Base-by-base conservation (phyloP, 2,113 vertebrate species). In the Carettochelys insculpta region DNA sequence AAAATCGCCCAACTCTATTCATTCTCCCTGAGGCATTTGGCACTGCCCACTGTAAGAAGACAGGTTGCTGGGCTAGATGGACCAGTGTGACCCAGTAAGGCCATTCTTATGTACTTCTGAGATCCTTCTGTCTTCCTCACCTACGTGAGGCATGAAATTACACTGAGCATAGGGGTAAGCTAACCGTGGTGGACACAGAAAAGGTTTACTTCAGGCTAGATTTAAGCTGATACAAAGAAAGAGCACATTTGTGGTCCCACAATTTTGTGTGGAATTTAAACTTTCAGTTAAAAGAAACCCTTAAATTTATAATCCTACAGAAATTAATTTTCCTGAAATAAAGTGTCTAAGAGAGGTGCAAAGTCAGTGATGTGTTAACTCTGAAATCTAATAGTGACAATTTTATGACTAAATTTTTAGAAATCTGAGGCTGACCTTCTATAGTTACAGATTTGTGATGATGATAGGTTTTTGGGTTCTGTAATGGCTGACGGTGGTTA, bases 401-500 rank as follows among this genome's bases (percentile, higher is more conserved):
- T 80, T 25, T 41, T 27, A 71, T 48, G 41, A 48, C 68, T 38
- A 29, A 52, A 48, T 71, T 71, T 53, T 31, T 17, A 80, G 93
- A 84, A 41, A 82, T 4, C 52, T 48, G 77, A 94, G 48, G 43
- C 10, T 9, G 79, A 88, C 20, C 20, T 25, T 73, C 58, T 13
- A 38, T 1, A 38, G 7, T 48, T 92, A 58, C 43, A 78, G 52
- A 51, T 17, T 94, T 87, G 16, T 50, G 68, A 58, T 56, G 54
- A 27, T 9, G 27, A 25, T 89, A 88, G 77, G 38, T 71, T 94
- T 94, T 92, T 52, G 79, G 92, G 22, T 88, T 54, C 7, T 54
- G 19, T 25, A 89, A 29, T 94, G 84, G 31, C 29, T 76, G 51
- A 77, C 88, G 80, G 54, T 71, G 54, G 92, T 90, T 90, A 78